Percentiles rank a stretch among this genome's conserved stretches.
Evolutionary conservation across 2,797 vertebrate genomes (phyloP).

Genomic region (Alauda arvensis): DNA sequence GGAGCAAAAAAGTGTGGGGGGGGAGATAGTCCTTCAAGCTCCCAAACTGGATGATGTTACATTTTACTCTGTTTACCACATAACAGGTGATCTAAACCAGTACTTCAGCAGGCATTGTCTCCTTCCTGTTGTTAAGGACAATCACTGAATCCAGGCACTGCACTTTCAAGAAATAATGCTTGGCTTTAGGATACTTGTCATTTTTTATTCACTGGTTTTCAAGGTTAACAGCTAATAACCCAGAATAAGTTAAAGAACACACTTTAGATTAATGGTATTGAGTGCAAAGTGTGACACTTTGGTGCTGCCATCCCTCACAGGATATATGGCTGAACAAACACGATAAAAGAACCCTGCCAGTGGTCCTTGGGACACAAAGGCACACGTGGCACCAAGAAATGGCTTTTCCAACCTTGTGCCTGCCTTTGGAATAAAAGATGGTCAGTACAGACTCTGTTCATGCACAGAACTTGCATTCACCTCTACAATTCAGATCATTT

Average conservation of each 20-base stretch:
- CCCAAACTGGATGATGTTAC: neutral
- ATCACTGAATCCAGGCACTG: conserved; percentile 1
- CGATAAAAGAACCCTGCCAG: neutral
- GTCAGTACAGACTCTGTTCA: neutral
- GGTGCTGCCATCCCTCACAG: conserved; percentile 23
- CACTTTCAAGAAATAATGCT: conserved; percentile 12
- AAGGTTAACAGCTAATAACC: conserved; percentile 67
- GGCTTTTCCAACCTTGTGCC: conserved; percentile 1
- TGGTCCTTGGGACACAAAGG: neutral
- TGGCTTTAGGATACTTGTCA: conserved; percentile 44
- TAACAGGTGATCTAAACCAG: neutral
- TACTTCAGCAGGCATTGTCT: neutral
- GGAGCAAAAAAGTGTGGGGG: neutral
- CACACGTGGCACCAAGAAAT: neutral
- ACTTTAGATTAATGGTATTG: conserved; percentile 56
- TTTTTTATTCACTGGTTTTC: conserved; percentile 64
- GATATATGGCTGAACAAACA: neutral
- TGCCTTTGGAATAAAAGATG: neutral
- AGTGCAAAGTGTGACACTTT: conserved; percentile 41
- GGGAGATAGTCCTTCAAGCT: neutral
- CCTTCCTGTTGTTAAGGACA: neutral
- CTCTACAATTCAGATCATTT: neutral
- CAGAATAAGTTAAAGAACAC: conserved; percentile 47
- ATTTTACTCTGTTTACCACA: neutral
- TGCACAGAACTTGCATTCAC: neutral